Evolutionary conservation across 2,113 vertebrate species (phyloP).

Genomic region (Zosterops pallidus): DNA sequence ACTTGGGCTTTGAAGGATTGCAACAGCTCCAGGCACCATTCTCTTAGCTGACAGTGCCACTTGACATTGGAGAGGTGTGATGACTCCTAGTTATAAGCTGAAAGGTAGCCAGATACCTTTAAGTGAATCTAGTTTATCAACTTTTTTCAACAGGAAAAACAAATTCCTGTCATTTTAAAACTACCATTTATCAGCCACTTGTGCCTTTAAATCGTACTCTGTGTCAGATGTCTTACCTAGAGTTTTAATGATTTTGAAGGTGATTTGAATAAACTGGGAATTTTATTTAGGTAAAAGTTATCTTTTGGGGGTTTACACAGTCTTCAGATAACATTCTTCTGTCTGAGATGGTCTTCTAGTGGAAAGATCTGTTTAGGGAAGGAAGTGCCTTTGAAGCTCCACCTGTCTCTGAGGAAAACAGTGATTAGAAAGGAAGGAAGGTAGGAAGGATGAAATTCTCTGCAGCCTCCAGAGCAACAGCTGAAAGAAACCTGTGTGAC

Average conservation of each 20-base stretch:
- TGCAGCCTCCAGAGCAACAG: not conserved
- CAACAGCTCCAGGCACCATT: not conserved
- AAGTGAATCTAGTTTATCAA: not conserved
- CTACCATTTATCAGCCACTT: not conserved
- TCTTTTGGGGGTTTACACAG: not conserved
- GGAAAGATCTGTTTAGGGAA: not conserved
- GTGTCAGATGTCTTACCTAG: not conserved
- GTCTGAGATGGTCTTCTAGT: not conserved
- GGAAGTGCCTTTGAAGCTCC: not conserved
- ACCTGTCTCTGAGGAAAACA: not conserved
- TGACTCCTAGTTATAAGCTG: not conserved
- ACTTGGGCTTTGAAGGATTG: not conserved
- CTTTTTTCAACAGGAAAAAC: not conserved
- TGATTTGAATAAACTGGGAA: not conserved
- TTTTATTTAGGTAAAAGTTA: not conserved
- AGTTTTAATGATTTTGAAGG: not conserved
- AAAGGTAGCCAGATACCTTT: not conserved
- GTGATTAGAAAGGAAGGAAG: not conserved
- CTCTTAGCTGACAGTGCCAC: not conserved
- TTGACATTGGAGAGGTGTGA: accelerated
- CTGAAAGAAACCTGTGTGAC: not conserved
- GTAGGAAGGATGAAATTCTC: not conserved
- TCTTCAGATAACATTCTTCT: not conserved
- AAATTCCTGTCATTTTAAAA: not conserved
- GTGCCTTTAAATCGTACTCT: not conserved